Percentiles rank a stretch among this genome's conserved stretches.
Conservation (phyloP, 2,797 vertebrate species). For the Prionace glauca region DNA sequence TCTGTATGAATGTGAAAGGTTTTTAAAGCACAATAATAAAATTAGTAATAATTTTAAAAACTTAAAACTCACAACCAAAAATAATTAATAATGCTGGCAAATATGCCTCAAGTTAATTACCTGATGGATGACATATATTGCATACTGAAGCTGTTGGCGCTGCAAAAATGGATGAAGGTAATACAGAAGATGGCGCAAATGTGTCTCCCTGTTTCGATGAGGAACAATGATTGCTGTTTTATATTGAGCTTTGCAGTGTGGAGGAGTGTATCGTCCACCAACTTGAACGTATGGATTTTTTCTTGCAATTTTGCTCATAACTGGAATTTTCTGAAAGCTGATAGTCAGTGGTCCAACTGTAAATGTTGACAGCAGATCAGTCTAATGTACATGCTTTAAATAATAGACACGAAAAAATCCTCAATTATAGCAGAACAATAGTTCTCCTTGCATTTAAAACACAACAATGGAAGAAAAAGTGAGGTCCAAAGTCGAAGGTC, state of each 20-base stretch:
- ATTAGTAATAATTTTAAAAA: background rate
- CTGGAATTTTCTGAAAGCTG: slow-evolving; percentile 47
- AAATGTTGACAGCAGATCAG: slow-evolving; percentile 29
- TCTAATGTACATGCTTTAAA: background rate
- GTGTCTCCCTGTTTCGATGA: slow-evolving; percentile 52
- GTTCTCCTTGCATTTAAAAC: background rate
- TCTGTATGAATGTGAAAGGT: background rate
- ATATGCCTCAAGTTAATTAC: slow-evolving; percentile 41
- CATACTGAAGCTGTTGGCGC: slow-evolving; percentile 59
- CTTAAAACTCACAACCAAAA: background rate
- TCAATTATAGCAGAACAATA: background rate
- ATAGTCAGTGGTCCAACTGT: slow-evolving; percentile 54
- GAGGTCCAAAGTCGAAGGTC: background rate
- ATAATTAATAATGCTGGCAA: background rate
- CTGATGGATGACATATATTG: slow-evolving; percentile 60
- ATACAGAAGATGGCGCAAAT: slow-evolving; percentile 56
- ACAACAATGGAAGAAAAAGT: background rate
- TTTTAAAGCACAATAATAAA: background rate
- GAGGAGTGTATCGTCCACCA: slow-evolving; percentile 55
- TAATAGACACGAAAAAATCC: background rate
- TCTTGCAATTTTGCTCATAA: slow-evolving; percentile 48
- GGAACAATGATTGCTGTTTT: slow-evolving; percentile 55
- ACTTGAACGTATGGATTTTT: slow-evolving; percentile 54
- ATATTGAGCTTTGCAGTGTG: slow-evolving; percentile 54
- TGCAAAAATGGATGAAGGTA: slow-evolving; percentile 61